These are phyloP conservation scores for Euphonia xanthogaster DNA, from an alignment of 2,797 vertebrate genomes.

Conservation along the genomic window DNA sequence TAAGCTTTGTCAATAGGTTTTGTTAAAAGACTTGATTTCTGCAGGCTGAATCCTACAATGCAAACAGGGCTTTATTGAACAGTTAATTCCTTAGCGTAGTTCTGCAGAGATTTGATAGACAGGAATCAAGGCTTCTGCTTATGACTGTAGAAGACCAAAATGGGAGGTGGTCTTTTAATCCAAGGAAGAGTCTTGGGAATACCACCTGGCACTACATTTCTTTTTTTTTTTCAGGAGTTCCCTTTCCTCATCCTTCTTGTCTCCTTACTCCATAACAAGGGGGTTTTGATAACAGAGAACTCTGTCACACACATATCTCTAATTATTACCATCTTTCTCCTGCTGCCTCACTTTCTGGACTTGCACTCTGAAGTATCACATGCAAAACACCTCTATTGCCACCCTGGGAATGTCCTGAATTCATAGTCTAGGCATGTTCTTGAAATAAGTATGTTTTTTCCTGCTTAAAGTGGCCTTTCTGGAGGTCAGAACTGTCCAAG, in stretches of 20 bases:
- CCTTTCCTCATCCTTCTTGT: background rate
- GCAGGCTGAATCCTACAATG: background rate
- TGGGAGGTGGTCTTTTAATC: background rate
- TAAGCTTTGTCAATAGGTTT: background rate
- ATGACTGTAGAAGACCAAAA: background rate
- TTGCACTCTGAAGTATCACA: background rate
- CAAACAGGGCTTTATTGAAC: background rate
- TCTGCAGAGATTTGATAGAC: background rate
- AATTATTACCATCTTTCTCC: background rate
- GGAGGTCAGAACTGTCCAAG: background rate
- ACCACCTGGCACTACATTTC: background rate
- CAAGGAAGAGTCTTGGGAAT: background rate
- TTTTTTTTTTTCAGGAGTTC: background rate
- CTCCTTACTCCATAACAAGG: background rate
- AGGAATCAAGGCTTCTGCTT: background rate
- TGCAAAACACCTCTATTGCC: background rate
- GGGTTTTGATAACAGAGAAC: background rate
- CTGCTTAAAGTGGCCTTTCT: background rate
- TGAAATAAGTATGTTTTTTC: background rate
- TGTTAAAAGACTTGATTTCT: background rate
- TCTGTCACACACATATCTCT: background rate
- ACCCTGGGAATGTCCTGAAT: background rate
- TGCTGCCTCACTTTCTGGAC: background rate
- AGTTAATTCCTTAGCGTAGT: background rate
- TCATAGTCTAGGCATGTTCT: background rate